Evolutionary conservation across 1,140 invertebrate genomes (phyloP).

Genomic region (Hestina assimilis): DNA sequence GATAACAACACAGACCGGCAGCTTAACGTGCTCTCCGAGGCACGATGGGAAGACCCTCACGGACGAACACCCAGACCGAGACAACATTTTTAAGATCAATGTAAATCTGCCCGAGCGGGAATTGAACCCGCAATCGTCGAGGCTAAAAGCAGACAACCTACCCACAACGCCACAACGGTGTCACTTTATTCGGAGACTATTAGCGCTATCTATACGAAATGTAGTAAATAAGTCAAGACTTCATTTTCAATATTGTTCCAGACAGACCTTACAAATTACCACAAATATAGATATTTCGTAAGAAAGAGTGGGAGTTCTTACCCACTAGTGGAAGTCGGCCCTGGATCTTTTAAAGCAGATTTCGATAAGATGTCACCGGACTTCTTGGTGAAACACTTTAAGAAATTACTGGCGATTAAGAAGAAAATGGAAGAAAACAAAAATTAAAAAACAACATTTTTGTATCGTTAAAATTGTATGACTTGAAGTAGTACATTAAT

Average conservation of each 20-base stretch:
- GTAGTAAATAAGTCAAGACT: too few relatives aligned
- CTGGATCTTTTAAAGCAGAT: slow-evolving; percentile 37
- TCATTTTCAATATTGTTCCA: neutral
- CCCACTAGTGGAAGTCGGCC: slow-evolving; percentile 34
- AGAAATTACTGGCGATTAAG: slow-evolving; percentile 37
- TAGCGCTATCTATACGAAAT: neutral
- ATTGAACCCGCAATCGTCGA: too few relatives aligned
- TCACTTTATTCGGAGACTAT: neutral
- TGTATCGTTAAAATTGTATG: too few relatives aligned
- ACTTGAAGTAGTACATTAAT: too few relatives aligned
- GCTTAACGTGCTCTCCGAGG: too few relatives aligned
- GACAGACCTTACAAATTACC: neutral
- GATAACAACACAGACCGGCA: too few relatives aligned
- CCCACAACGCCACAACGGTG: too few relatives aligned
- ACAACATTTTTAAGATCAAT: too few relatives aligned
- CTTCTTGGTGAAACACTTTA: slow-evolving; percentile 23
- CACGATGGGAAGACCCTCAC: too few relatives aligned
- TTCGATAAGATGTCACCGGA: slow-evolving; percentile 18
- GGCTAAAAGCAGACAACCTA: too few relatives aligned
- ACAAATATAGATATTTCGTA: neutral
- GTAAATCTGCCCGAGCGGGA: too few relatives aligned
- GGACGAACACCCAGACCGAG: too few relatives aligned
- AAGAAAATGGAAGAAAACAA: slow-evolving; percentile 29
- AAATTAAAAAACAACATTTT: neutral
- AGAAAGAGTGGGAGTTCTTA: slow-evolving; percentile 1